These are phyloP conservation scores for Takifugu flavidus DNA, from an alignment of 2,113 vertebrate genomes.

Conservation along the genomic window DNA sequence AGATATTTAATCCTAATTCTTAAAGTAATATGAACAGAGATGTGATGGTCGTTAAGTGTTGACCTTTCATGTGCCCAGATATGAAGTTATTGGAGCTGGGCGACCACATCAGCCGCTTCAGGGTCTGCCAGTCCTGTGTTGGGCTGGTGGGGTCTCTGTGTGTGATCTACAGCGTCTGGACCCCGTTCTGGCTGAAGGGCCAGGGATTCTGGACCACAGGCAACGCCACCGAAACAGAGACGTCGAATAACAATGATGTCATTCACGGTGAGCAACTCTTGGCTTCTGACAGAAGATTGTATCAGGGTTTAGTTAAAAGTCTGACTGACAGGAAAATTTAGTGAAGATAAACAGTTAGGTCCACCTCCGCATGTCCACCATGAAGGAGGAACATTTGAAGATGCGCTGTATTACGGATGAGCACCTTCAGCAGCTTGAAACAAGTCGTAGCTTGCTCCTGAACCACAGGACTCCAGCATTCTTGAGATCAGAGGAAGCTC, in stretches of 20 bases:
- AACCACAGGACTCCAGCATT: constrained; percentile 14
- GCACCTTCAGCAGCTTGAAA: constrained; percentile 16
- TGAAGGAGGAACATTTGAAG: constrained; percentile 3
- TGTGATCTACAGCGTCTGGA: constrained; percentile 69
- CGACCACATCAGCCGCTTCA: constrained; percentile 63
- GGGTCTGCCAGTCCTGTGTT: constrained; percentile 64
- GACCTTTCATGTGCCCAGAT: constrained; percentile 2
- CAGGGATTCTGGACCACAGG: constrained; percentile 64
- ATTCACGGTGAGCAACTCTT: constrained; percentile 48
- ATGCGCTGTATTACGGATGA: constrained; percentile 2
- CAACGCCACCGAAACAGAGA: constrained; percentile 45
- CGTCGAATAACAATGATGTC: constrained; percentile 6
- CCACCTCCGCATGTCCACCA: constrained; percentile 5
- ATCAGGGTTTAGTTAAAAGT: background rate
- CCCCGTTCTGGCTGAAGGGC: constrained; percentile 67
- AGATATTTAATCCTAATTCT: constrained; percentile 2
- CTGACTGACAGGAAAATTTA: background rate
- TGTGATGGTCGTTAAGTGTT: too few relatives aligned
- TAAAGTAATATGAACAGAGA: background rate
- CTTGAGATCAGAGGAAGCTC: constrained; percentile 17
- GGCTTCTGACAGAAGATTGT: background rate
- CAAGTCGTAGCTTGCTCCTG: constrained; percentile 49
- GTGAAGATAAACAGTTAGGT: background rate
- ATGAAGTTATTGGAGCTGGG: constrained; percentile 61
- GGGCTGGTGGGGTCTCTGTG: constrained; percentile 70